Percentiles rank a stretch among this genome's conserved stretches.
Evolutionary conservation across 1,140 invertebrate genomes (phyloP).

Genomic region (Aphaenogaster ashmeadi): DNA sequence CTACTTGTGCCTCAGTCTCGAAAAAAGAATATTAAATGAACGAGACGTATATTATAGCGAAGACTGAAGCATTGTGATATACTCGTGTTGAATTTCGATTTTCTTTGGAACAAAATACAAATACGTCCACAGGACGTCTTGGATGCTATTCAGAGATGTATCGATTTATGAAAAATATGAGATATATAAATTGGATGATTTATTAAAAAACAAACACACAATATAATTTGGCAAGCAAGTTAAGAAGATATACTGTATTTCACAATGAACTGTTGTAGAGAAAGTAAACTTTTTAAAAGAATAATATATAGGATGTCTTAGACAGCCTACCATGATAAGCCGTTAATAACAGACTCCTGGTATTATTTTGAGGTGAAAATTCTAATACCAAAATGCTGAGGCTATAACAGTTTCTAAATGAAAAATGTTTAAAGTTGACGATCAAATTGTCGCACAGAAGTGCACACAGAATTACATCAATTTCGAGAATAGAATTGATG

Average conservation of each 20-base stretch:
- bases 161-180: conserved; percentile 3
- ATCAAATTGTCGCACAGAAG: no score
- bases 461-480: no score
- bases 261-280: conserved; percentile 1
- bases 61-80: conserved; percentile 75
- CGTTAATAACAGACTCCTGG: no score
- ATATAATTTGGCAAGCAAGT: not conserved
- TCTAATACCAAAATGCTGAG: no score
- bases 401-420: no score
- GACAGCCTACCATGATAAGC: no score
- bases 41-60: conserved; percentile 57
- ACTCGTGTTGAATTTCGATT: conserved; percentile 19
- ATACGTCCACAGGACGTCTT: not conserved
- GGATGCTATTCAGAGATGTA: not conserved
- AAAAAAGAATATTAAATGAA: conserved; percentile 4
- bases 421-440: no score
- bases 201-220: not conserved
- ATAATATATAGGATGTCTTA: not conserved
- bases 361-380: no score
- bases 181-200: not conserved
- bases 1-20: conserved; percentile 47
- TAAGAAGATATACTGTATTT: not conserved
- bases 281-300: conserved; percentile 34
- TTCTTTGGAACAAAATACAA: not conserved
- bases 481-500: no score